Conservation (phyloP, 2,888 invertebrate species). For the Brachypalpus laphriformis region DNA sequence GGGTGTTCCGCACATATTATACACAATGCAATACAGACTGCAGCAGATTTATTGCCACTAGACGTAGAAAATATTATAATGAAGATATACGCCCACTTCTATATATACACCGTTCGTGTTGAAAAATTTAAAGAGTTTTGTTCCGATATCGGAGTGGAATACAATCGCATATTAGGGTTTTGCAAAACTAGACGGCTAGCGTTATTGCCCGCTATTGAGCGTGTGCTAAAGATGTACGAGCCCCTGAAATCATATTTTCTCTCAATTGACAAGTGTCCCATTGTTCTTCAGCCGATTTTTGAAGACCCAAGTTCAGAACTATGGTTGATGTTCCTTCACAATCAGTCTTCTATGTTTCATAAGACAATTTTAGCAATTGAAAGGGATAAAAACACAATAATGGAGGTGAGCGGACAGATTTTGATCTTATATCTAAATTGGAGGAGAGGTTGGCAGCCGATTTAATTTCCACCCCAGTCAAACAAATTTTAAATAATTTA, state of each 20-base stretch:
- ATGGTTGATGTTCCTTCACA: constrained; percentile 10
- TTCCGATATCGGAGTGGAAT: no score
- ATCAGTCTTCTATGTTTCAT: constrained; percentile 5
- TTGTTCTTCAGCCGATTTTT: background rate
- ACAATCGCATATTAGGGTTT: no score
- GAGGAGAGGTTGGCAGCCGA: constrained; percentile 20
- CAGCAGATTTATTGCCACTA: constrained; percentile 41
- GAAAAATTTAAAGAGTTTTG: constrained; percentile 44
- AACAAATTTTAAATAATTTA: constrained; percentile 15
- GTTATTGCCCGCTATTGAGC: constrained; percentile 29
- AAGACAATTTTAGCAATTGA: constrained; percentile 2
- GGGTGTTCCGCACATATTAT: constrained; percentile 63
- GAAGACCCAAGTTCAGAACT: constrained; percentile 8
- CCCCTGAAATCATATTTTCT: constrained; percentile 38
- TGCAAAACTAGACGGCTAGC: constrained; percentile 55
- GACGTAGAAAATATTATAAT: background rate
- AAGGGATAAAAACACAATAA: constrained; percentile 2
- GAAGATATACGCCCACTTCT: constrained; percentile 3
- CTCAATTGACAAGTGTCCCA: background rate
- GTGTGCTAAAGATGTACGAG: constrained; percentile 20
- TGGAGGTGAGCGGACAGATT: constrained; percentile 11
- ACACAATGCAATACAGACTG: constrained; percentile 53
- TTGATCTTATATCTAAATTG: constrained; percentile 2
- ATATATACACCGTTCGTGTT: constrained; percentile 51
- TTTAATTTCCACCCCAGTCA: background rate